phyloP scores from a whole-genome alignment of 2,797 vertebrate genomes.

The Bucorvus abyssinicus region DNA sequence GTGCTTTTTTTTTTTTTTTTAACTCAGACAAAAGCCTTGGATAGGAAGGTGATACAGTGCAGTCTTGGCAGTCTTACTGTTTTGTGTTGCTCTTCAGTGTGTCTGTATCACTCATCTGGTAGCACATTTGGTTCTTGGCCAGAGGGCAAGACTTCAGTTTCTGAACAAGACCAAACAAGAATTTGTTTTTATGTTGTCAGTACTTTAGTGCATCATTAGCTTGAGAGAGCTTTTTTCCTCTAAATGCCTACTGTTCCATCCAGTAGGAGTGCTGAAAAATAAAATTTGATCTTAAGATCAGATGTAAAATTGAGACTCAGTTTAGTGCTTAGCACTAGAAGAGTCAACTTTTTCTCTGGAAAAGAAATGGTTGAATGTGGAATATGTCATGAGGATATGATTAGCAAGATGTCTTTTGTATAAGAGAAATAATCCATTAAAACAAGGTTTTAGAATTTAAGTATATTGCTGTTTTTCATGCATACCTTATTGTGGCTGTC shows the following conservation, averaged over 20 bases:
- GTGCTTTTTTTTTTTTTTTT: background rate
- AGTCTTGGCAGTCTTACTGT: background rate
- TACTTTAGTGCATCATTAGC: background rate
- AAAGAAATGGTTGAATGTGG: background rate
- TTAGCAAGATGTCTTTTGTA: background rate
- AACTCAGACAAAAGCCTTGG: slow-evolving; percentile 32
- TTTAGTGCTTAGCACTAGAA: background rate
- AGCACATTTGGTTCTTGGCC: slow-evolving; percentile 57
- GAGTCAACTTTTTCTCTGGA: background rate
- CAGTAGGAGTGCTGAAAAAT: background rate
- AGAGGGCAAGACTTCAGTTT: slow-evolving; percentile 28
- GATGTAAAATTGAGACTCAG: background rate
- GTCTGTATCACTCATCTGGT: slow-evolving; percentile 36
- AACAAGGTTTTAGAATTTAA: background rate
- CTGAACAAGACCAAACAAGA: slow-evolving; percentile 58
- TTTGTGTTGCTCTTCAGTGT: background rate
- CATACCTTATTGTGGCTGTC: too few species aligned
- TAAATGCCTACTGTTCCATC: background rate
- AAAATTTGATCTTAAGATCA: background rate
- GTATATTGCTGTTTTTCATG: background rate
- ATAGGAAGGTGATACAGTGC: slow-evolving; percentile 20
- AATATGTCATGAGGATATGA: background rate
- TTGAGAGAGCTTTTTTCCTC: background rate
- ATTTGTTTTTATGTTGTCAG: background rate
- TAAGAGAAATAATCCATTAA: background rate